phyloP scores from a whole-genome alignment of 2,797 vertebrate genomes.

The Phaenicophaeus curvirostris region DNA sequence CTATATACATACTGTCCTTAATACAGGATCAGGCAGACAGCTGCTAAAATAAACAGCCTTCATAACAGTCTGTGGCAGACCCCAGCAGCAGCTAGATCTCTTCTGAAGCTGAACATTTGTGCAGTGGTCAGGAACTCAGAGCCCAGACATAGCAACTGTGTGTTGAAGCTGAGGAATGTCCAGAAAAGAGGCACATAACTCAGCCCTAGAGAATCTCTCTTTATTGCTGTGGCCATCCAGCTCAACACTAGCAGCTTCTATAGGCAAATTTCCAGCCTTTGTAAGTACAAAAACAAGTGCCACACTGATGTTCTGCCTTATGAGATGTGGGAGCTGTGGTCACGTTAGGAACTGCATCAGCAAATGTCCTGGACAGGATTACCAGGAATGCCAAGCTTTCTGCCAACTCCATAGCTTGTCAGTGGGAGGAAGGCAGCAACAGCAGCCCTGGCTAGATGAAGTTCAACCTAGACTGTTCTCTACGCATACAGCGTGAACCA shows the following conservation, averaged over 20 bases:
- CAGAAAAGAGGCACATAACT: not conserved
- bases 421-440: not conserved
- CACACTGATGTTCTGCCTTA: not conserved
- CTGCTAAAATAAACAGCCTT: constrained; percentile 37
- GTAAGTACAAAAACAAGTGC: not conserved
- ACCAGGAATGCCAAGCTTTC: not conserved
- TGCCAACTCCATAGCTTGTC: not conserved
- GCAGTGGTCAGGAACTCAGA: not conserved
- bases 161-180: constrained; percentile 20
- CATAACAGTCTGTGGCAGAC: not conserved
- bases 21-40: not conserved
- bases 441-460: not conserved
- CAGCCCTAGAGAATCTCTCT: constrained; percentile 1
- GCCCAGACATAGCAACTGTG: not conserved
- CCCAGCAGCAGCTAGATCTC: constrained; percentile 8
- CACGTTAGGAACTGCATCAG: not conserved
- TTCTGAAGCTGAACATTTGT: not conserved
- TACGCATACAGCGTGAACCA: not conserved
- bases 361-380: not conserved
- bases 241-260: constrained; percentile 14
- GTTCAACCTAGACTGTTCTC: not conserved
- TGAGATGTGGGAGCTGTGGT: not conserved
- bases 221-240: constrained; percentile 54
- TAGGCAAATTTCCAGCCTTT: not conserved
- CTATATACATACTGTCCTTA: constrained; percentile 31